phyloP scores from a whole-genome alignment of 2,888 invertebrate genomes.

The Eudemis profundana region DNA sequence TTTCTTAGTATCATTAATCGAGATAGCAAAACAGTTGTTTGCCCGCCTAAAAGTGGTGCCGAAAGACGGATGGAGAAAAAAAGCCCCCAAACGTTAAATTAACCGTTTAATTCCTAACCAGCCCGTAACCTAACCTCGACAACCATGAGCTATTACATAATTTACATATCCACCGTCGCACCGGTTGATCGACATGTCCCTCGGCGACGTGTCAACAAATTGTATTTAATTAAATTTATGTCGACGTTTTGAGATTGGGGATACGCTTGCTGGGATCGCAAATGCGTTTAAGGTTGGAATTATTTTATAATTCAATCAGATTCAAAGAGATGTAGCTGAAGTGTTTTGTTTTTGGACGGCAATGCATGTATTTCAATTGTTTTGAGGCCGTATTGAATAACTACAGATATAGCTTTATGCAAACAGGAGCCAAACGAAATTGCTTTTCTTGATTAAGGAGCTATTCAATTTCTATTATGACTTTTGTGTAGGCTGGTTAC shows the following conservation, averaged over 20 bases:
- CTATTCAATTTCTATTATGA: too few relatives aligned
- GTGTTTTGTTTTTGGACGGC: conserved; percentile 1
- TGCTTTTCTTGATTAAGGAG: too few relatives aligned
- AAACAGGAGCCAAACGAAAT: too few relatives aligned
- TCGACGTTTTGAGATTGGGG: conserved; percentile 42
- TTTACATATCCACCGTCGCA: conserved; percentile 37
- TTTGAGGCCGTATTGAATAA: not conserved
- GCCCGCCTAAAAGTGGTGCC: too few relatives aligned
- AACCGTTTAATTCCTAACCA: conserved; percentile 25
- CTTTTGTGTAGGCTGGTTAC: too few relatives aligned
- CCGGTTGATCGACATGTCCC: conserved; percentile 40
- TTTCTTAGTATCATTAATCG: too few relatives aligned
- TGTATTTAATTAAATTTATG: conserved; percentile 44
- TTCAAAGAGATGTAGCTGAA: conserved; percentile 17
- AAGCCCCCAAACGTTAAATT: conserved; percentile 7
- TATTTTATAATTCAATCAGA: conserved; percentile 38
- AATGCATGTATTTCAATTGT: conserved; percentile 3
- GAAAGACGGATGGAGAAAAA: too few relatives aligned
- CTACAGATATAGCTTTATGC: too few relatives aligned
- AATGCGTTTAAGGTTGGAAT: conserved; percentile 39
- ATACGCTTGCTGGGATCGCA: conserved; percentile 33
- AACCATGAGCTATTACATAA: conserved; percentile 38
- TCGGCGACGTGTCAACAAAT: conserved; percentile 40
- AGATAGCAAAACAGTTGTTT: too few relatives aligned
- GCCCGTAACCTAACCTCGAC: conserved; percentile 30